phyloP scores from a whole-genome alignment of 1,140 invertebrate species.

The Anastrepha obliqua region DNA sequence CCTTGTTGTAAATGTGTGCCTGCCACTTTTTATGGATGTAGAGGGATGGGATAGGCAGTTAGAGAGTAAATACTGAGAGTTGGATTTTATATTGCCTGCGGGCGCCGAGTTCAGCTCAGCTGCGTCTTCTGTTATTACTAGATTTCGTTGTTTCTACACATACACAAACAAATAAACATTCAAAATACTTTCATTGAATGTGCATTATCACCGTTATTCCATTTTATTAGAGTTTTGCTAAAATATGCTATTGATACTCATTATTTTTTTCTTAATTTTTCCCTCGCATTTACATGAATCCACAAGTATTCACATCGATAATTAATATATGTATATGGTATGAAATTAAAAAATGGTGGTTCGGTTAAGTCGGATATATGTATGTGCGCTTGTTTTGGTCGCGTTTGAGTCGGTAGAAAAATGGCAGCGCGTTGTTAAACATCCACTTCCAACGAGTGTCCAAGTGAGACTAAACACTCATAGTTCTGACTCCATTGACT shows the following conservation, averaged over 20 bases:
- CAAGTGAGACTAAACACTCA: slow-evolving; percentile 20
- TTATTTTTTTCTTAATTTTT: not conserved
- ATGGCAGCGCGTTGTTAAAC: not conserved
- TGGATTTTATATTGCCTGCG: not conserved
- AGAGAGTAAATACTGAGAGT: not conserved
- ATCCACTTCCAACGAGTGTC: slow-evolving; percentile 11
- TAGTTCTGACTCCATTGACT: not conserved
- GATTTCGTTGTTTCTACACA: not conserved
- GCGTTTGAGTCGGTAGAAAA: not conserved
- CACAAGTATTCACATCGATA: slow-evolving; percentile 34
- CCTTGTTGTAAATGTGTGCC: not conserved
- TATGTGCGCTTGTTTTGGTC: slow-evolving; percentile 1
- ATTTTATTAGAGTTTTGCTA: not conserved
- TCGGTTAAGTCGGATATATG: not conserved
- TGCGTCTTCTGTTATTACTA: not conserved
- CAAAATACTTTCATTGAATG: not conserved
- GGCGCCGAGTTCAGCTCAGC: not conserved
- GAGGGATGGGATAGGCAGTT: not conserved
- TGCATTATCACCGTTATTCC: not conserved
- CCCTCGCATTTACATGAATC: not conserved
- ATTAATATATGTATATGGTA: not conserved
- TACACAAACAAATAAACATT: not conserved
- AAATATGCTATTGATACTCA: not conserved
- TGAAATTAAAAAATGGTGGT: not conserved
- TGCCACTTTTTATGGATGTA: not conserved